Evolutionary conservation across 2,888 invertebrate genomes (phyloP), one percentile per base, ranked within the genome.

Genomic region (Drosophila borealis): DNA sequence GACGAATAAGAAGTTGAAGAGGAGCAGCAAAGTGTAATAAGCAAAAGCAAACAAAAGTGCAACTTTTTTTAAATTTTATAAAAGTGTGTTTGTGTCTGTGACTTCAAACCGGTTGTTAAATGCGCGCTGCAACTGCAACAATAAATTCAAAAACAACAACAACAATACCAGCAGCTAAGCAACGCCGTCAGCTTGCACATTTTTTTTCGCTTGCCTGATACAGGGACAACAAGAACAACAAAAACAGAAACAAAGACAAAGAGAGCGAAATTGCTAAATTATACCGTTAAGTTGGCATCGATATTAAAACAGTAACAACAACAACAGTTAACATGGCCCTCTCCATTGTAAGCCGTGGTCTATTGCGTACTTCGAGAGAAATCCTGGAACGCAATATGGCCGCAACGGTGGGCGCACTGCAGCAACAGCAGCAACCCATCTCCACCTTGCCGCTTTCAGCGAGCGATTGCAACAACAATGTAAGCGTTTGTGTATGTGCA

Each of bases 301-400:
- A 64, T 21, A 61, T 13, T n/a, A 56, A n/a, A 69, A 51, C 45
- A 49, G 29, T 17, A 39, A 21, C 34, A 56, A 44, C 17, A 66
- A 42, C 45, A 41, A 57, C 50, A 53, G 29, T 17, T 5, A 78
- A 71, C 54, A 88, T 91, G 91, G 88, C 88, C 50, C 86, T 90
- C 70, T 80, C 80, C 50, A 83, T 90, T 79, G 81, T 90, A 41
- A 90, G 89, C 61, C 90, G 90, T 60, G 73, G 74, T 51, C 69
- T 91, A 56, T 81, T 90, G 89, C 90, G 90, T 64, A 89, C 90
- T 71, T 91, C 90, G 64, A 85, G 81, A 78, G 91, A 91, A 77
- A 80, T 90, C 70, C 74, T 91, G 80, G 91, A 90, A 72, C 90
- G 90, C 77, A 90, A 89, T 80, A 84, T 90, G 72, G 78, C 80